Evolutionary conservation across 2,797 vertebrate species (phyloP), one percentile per base, ranked within the genome.

Genomic region (Steatocranus sp.): DNA sequence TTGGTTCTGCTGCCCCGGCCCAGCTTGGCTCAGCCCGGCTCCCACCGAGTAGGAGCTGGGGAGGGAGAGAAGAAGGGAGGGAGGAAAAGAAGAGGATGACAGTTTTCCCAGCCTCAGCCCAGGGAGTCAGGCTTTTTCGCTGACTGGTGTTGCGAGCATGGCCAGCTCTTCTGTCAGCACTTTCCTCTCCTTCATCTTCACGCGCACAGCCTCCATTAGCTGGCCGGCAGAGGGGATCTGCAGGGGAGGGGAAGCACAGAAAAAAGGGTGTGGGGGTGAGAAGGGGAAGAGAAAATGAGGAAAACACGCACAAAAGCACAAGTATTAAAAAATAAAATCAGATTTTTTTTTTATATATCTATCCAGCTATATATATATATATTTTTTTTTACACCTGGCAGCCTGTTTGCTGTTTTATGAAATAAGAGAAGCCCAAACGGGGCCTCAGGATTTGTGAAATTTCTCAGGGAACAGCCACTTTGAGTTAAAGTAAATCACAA

Each of bases 181-280:
- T 93, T 97, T 97, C 94, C 96, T 97, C 94, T 98, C 97, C 95
- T 97, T 97, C 96, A 98, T 97, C 97, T 99, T 99, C 95, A 96
- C 95, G 90, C 96, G 91, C 90, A 99, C 49, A 83, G 96, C 96
- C 95, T 98, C 97, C 95, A 97, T 96, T 96, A 99, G 96, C 93
- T 95, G 94, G 75, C 95, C 95, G 43, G 96, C 97, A 96, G 97
- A 98, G 92, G 97, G 97, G 96, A 97, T 95, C 98, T 99, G 96
- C 87, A 97, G 91, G 90, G 91, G 87, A 83, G 83, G 87, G 80
- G 80, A 77, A 75, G 80, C 89, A 87, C 49, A 56, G 87, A 88
- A 75, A 79, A 70, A 79, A 74, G 83, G 75, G 87, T 84, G 85
- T 84, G 88, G 83, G 88, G 84, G 81, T 17, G 81, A 85, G 77